A percentile compares a stretch with the other conserved stretches of the same genome.
These are phyloP conservation scores for Chlorodrepanis virens DNA, from an alignment of 2,113 vertebrate species.

Conservation along the genomic window DNA sequence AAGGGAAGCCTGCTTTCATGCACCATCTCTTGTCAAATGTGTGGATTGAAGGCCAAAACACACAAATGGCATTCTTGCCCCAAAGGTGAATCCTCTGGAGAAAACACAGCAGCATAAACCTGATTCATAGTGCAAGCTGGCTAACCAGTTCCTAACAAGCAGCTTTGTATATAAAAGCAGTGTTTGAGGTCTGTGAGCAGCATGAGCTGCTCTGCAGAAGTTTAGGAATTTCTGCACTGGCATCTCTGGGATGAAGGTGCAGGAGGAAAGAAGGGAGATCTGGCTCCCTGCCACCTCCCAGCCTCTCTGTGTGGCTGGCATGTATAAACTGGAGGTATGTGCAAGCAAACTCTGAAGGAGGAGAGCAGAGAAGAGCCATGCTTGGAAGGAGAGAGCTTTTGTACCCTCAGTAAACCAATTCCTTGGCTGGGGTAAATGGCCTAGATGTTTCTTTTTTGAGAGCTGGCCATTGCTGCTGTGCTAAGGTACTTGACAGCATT, in stretches of 20 bases:
- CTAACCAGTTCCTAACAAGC: neutral
- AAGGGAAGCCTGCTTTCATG: neutral
- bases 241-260: neutral
- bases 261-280: neutral
- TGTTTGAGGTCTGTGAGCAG: neutral
- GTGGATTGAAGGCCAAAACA: neutral
- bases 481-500: neutral
- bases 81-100: neutral
- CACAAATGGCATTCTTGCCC: neutral
- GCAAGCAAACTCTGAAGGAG: neutral
- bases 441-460: neutral
- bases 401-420: neutral
- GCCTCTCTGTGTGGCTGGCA: neutral
- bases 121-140: neutral
- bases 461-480: neutral
- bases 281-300: neutral
- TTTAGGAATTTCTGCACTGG: neutral
- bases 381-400: neutral
- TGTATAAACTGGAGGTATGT: accelerated
- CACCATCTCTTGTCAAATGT: accelerated
- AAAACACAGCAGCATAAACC: neutral
- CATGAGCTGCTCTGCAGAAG: neutral
- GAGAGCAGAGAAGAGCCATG: neutral
- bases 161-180: neutral
- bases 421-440: accelerated